Base-by-base conservation (phyloP, 2,797 vertebrate genomes). In the Tarsius wallacei region DNA sequence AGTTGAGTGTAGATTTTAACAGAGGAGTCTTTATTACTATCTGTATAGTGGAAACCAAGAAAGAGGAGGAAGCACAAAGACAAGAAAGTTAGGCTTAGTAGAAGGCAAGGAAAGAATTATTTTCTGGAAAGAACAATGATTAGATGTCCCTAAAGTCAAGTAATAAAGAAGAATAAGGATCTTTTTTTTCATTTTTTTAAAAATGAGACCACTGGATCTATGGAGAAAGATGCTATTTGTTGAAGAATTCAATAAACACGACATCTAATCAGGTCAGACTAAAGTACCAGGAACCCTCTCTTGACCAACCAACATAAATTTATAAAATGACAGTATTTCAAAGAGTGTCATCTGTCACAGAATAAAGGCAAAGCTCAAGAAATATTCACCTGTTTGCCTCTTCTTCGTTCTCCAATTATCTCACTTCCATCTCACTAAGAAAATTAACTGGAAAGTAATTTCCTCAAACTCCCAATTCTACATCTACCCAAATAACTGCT, bases 371-470 rank as follows among this genome's bases (percentile, higher is more conserved):
- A 88, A 66, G 31, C 36, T 59, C 59, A 81, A 78, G 55, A 84
- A 84, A 78, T 0, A 63, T 7, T 19, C 31, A 51, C 76, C 17
- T 73, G 12, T 47, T 53, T 49, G 5, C 12, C 51, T 24, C 53
- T 81, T 88, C 31, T 47, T 66, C 66, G 73, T 55, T 64, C 57
- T 84, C 73, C 68, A 51, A 61, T 55, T 36, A 64, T 16, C 51
- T 89, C 17, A 85, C 47, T 89, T 68, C 28, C 42, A 80, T 81
- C 31, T 82, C 87, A 86, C 76, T 82, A 86, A 76, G n/a, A 57
- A 84, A 88, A 57, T 17, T 74, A 55, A 87, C 0, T 57, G 49
- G 66, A 73, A 90, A 84, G 63, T 73, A 90, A 68, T 76, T 47
- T 76, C 70, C 61, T 16, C 74, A 86, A 57, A 64, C 16, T 90